These are phyloP conservation scores for human DNA, from an alignment of 2,113 vertebrate species.

Conservation along the genomic window GRCh38 chr7:110401001-110401500, in stretches of 20 bases:
- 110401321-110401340: neutral
- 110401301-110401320: neutral
- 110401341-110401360: neutral
- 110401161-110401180: too few relatives aligned
- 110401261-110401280: neutral
- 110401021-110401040: neutral
- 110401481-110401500: neutral
- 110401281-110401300: neutral
- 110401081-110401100: neutral
- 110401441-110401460: neutral
- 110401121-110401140: neutral
- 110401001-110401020: neutral
- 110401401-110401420: too few relatives aligned
- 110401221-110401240: neutral
- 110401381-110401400: rapidly evolving
- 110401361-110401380: neutral
- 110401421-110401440: neutral
- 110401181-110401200: neutral
- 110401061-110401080: neutral
- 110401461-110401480: neutral
- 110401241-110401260: neutral
- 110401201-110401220: too few relatives aligned
- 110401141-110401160: neutral
- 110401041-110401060: neutral
- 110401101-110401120: neutral